Evolutionary conservation across 2,797 vertebrate species (phyloP), one percentile per base, ranked within the genome.

Genomic region (Fratercula arctica): DNA sequence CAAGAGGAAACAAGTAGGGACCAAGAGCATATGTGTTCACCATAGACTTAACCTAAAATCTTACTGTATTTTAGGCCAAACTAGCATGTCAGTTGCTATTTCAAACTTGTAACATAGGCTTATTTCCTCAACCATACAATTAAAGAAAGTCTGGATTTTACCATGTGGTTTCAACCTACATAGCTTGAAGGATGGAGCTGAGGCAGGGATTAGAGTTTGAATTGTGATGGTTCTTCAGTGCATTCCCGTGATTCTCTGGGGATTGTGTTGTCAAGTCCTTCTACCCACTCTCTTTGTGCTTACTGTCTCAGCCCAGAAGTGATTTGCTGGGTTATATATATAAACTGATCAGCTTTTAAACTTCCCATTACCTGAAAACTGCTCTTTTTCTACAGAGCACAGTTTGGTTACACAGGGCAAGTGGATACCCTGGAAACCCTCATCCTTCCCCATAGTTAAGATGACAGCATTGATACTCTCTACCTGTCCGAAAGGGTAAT

Each of bases 241-340:
- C 8, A 0, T 87, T 95, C 75, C 70, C 5, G 2, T 11, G 9
- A n/a, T 75, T 90, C 78, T 94, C 20, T 3, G 1, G 75, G 68
- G 45, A 83, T 39, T 91, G 60, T 79, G 29, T 94, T 90, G 76
- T 90, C 89, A 82, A 39, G 70, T 95, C 85, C 56, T 94, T 72
- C 90, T 96, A 37, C 90, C 86, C 87, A 37, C 7, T 33, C 81
- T 79, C 51, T 87, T 87, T 0, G 0, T 5, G 45, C 90, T 96
- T 76, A 3, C 67, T 0, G 16, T 93, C 77, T 96, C 7, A 0
- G 72, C 75, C 81, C 60, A 85, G 90, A 74, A 85, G 60, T 0
- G 0, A 63, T 94, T 92, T 92, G 41, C 70, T 89, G 41, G 33
- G 78, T 80, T 96, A 64, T 54, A 63, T 82, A 78, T 94, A 83